A percentile compares a stretch with the other conserved stretches of the same genome.
Evolutionary conservation across 2,797 vertebrate genomes (phyloP).

Genomic region (Enteromius radiatus): DNA sequence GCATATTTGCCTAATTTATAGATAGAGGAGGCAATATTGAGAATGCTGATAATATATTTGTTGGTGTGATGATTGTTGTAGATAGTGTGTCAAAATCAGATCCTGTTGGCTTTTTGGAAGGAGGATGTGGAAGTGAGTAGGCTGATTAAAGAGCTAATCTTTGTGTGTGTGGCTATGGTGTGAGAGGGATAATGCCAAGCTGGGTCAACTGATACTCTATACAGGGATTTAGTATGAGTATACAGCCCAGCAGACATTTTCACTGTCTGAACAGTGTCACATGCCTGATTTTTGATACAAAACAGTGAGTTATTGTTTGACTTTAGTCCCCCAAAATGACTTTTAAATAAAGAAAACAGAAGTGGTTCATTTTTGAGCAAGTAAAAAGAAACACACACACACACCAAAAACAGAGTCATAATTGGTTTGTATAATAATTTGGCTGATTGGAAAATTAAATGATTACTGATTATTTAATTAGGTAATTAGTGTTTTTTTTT

Average conservation of each 20-base stretch:
- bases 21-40: neutral
- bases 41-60: neutral
- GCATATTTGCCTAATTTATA: neutral
- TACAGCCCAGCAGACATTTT: conserved; percentile 1
- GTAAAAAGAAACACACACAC: neutral
- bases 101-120: conserved; percentile 36
- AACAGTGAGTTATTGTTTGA: neutral
- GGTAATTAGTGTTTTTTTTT: neutral
- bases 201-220: conserved; percentile 50
- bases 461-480: conserved; percentile 1
- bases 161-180: conserved; percentile 43
- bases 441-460: neutral
- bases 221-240: conserved; percentile 34
- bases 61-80: conserved; percentile 33
- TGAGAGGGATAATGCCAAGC: conserved; percentile 42
- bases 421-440: neutral
- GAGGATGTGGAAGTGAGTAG: conserved; percentile 48
- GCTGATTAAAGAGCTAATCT: conserved; percentile 59
- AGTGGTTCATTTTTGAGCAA: neutral
- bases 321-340: neutral
- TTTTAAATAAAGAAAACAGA: neutral
- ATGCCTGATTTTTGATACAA: neutral
- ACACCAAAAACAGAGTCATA: neutral
- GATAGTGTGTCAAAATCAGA: conserved; percentile 28
- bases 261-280: conserved; percentile 20